A percentile compares a stretch with the other conserved stretches of the same genome.
These are phyloP conservation scores for Carabus problematicus DNA, from an alignment of 2,888 invertebrate genomes.

Conservation along the genomic window DNA sequence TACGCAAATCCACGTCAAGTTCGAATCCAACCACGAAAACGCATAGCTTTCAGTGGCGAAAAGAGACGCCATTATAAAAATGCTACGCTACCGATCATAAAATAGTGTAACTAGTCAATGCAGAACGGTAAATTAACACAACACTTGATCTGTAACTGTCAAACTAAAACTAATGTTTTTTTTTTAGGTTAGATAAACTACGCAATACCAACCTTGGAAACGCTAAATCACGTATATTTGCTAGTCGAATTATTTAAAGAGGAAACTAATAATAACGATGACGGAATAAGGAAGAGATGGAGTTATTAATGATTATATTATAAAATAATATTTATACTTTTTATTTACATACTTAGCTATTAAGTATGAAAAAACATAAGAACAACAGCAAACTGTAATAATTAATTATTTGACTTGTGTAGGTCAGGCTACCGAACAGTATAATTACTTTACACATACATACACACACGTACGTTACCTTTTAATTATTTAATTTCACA, in stretches of 20 bases:
- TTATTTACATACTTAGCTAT: background rate
- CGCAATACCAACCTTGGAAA: constrained; percentile 22
- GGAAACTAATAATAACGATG: constrained; percentile 6
- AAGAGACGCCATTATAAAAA: constrained; percentile 76
- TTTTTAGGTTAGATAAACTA: constrained; percentile 22
- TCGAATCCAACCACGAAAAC: constrained; percentile 70
- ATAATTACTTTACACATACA: background rate
- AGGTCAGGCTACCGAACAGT: background rate
- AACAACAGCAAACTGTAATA: background rate
- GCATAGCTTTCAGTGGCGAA: constrained; percentile 85
- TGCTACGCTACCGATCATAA: background rate
- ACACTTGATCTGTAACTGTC: constrained; percentile 1
- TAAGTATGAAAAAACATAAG: too few relatives aligned
- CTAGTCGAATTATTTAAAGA: constrained; percentile 25
- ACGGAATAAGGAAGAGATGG: background rate
- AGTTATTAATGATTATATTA: constrained; percentile 11
- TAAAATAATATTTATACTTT: constrained; percentile 14
- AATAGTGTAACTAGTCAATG: constrained; percentile 22
- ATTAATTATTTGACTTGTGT: background rate
- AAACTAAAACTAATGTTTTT: background rate
- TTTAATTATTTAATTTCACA: too few relatives aligned
- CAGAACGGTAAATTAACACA: constrained; percentile 1
- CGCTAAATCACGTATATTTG: constrained; percentile 33
- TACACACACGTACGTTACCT: background rate
- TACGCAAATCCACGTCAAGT: constrained; percentile 67